Percentiles rank a stretch among this genome's conserved stretches.
These are phyloP conservation scores for Trichonephila clavata DNA, from an alignment of 1,140 invertebrate genomes.

Conservation along the genomic window DNA sequence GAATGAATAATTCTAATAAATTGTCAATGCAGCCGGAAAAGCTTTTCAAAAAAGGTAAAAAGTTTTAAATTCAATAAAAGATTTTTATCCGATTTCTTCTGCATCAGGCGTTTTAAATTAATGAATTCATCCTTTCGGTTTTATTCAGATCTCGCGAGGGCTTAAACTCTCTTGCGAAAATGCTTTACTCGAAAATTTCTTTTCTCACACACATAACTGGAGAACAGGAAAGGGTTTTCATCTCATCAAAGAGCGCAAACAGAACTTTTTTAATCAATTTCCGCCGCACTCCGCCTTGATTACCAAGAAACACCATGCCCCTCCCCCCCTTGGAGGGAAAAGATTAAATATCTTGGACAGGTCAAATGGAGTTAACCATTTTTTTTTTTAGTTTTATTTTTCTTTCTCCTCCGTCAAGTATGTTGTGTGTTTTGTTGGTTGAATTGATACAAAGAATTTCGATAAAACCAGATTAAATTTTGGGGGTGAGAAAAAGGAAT, in stretches of 20 bases:
- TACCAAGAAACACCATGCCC: background rate
- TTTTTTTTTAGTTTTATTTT: too few relatives aligned
- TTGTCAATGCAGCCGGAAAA: background rate
- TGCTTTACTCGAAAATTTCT: background rate
- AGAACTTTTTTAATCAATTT: constrained; percentile 65
- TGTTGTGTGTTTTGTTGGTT: background rate
- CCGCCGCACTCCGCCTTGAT: background rate
- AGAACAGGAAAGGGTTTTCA: background rate
- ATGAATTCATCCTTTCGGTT: background rate
- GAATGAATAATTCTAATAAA: constrained; percentile 11
- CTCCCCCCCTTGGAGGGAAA: background rate
- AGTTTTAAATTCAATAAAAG: background rate
- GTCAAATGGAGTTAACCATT: background rate
- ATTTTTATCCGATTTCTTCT: background rate
- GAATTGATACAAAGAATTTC: background rate
- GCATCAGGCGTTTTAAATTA: background rate
- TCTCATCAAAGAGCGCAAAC: constrained; percentile 42
- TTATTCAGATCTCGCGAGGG: background rate
- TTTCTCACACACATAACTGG: background rate
- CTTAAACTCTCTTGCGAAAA: background rate
- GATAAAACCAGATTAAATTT: background rate
- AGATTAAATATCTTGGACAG: constrained; percentile 18
- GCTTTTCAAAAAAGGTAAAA: background rate
- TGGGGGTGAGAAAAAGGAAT: background rate
- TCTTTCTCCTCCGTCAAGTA: background rate